phyloP scores from a whole-genome alignment of 2,113 vertebrate genomes.

The Nannospalax galili region DNA sequence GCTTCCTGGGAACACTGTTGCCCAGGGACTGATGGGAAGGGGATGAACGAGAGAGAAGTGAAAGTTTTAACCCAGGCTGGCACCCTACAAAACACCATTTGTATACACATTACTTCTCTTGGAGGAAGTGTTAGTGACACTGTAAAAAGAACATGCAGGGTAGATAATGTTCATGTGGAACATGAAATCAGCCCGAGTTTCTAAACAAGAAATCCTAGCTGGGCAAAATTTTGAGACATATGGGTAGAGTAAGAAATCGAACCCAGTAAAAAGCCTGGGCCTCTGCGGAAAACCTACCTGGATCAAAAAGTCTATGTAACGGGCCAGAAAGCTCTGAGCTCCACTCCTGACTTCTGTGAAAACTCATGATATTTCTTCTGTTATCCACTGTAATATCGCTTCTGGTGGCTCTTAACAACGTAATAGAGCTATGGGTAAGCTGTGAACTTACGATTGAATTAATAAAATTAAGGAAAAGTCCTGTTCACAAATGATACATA shows the following conservation, averaged over 20 bases:
- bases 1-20: too few species aligned
- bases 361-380: background rate
- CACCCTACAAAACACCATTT: background rate
- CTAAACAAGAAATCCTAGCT: background rate
- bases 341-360: background rate
- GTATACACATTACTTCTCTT: background rate
- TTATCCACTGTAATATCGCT: background rate
- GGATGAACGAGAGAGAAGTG: background rate
- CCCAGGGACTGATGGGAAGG: too few species aligned
- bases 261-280: background rate
- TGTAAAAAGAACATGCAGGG: background rate
- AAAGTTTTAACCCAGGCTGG: too few species aligned
- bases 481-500: background rate
- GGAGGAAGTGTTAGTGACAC: background rate
- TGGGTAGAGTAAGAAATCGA: background rate
- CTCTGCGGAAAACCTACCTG: background rate
- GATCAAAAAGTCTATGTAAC: background rate
- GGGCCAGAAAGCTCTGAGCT: background rate
- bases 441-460: background rate
- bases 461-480: background rate
- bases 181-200: background rate
- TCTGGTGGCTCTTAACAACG: background rate
- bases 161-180: background rate
- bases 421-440: background rate
- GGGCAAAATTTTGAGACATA: background rate